These are phyloP conservation scores for Melieria crassipennis DNA, from an alignment of 2,888 invertebrate species.

Conservation along the genomic window DNA sequence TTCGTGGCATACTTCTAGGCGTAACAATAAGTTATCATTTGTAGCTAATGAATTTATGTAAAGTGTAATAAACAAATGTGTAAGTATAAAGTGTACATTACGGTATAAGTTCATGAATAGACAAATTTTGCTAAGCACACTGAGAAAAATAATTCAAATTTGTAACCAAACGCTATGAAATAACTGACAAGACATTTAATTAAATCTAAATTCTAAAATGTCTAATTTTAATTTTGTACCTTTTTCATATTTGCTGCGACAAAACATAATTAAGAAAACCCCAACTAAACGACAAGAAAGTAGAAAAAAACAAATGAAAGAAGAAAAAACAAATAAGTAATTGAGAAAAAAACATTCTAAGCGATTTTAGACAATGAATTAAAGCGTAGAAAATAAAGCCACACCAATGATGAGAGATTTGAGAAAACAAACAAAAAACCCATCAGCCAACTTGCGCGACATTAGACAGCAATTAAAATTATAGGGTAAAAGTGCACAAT, in stretches of 20 bases:
- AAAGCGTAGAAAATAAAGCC: background rate
- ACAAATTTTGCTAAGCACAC: background rate
- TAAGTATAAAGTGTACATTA: too few species aligned
- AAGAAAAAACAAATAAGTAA: conserved; percentile 1
- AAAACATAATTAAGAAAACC: conserved; percentile 1
- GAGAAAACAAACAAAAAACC: background rate
- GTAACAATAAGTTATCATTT: background rate
- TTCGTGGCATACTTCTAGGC: too few species aligned
- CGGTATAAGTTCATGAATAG: background rate
- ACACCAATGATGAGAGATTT: background rate
- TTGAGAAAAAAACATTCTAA: conserved; percentile 10
- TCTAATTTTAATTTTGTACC: conserved; percentile 50
- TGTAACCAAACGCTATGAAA: background rate
- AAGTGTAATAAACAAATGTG: too few species aligned
- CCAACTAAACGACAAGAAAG: background rate
- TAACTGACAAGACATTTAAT: too few species aligned
- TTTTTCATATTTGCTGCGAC: conserved; percentile 3
- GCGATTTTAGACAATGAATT: conserved; percentile 38
- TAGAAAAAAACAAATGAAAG: background rate
- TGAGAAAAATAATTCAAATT: background rate
- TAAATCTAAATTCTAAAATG: conserved; percentile 34
- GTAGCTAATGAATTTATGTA: background rate
- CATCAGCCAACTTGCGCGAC: background rate
- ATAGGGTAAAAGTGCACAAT: too few species aligned
- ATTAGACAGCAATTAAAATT: too few species aligned